phyloP scores from a whole-genome alignment of 1,140 invertebrate genomes.

The Acromyrmex charruanus region DNA sequence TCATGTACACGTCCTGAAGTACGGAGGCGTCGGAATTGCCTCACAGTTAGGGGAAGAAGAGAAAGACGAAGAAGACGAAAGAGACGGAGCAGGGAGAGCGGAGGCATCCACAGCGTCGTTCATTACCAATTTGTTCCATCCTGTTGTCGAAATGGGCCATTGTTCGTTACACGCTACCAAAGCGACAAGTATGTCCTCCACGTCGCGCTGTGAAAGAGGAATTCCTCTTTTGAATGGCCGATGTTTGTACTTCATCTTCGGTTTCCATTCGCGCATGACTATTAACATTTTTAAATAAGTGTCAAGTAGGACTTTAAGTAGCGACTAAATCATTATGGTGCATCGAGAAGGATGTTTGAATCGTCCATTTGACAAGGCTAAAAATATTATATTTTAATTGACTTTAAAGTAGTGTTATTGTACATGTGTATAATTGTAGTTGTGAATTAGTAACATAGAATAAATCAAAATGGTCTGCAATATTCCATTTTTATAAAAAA shows the following conservation, averaged over 20 bases:
- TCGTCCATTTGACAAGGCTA: not conserved
- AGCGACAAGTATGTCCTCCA: constrained; percentile 58
- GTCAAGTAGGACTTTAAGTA: constrained; percentile 31
- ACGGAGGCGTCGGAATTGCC: constrained; percentile 64
- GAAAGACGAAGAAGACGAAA: constrained; percentile 37
- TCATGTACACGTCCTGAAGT: constrained; percentile 45
- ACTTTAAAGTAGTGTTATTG: not conserved
- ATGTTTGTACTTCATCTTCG: constrained; percentile 35
- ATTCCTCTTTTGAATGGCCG: constrained; percentile 40
- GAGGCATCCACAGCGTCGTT: constrained; percentile 55
- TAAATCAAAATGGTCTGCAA: not conserved
- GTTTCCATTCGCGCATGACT: constrained; percentile 33
- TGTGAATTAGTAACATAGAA: not conserved
- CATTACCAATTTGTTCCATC: constrained; percentile 74
- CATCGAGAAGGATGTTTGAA: not conserved
- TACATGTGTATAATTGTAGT: not conserved
- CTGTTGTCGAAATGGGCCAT: constrained; percentile 71
- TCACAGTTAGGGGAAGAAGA: constrained; percentile 55
- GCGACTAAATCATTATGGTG: not conserved
- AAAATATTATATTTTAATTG: not conserved
- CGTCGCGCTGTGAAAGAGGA: constrained; percentile 50
- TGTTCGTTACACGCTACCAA: constrained; percentile 64
- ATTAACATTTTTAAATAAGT: constrained; percentile 54
- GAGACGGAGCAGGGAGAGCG: constrained; percentile 26
- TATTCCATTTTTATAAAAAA: not conserved